Evolutionary conservation across 2,113 vertebrate genomes (phyloP), one percentile per base, ranked within the genome.

Genomic region (Dolichotis patagonum): DNA sequence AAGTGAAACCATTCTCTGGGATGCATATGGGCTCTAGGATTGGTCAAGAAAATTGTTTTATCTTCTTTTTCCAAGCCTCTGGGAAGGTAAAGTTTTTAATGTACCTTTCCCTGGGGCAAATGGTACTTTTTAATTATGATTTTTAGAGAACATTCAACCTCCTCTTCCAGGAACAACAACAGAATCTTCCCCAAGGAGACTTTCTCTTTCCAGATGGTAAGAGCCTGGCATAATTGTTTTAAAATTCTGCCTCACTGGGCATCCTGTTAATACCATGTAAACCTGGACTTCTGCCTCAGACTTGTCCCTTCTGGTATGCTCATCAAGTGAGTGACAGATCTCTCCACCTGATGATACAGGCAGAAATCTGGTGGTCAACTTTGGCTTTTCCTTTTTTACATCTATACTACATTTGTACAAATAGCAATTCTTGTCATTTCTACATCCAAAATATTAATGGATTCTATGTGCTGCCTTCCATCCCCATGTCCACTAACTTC

Each of bases 121-220:
- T 35, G 43, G 22, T 91, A 26, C 20, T 58, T 96, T 91, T 93
- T 90, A 43, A 58, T 46, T 93, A 93, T 95, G 84, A 54, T 71
- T 95, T 94, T 92, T 77, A 95, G 12, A 82, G 65, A 94, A 81
- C 38, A 82, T 58, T 8, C 77, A 82, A 77, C 17, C 69, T 85
- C 19, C 43, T 94, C 63, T 96, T 94, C 62, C 12, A 94, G 88
- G 94, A 96, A 94, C 56, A 97, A 38, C 49, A 95, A 88, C 85
- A 84, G 46, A 88, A 67, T 85, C 32, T 93, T 95, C 85, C 71
- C 87, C 63, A 90, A 88, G 77, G 92, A 96, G 81, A 96, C 22
- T 49, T 95, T 91, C 62, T 93, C 35, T 89, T 96, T 97, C 69
- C 88, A 96, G 90, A 92, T 88, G 95, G 95, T 73, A 52, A 81